These are phyloP conservation scores for Drosophila mimetica DNA, from an alignment of 2,888 invertebrate species.

Conservation along the genomic window DNA sequence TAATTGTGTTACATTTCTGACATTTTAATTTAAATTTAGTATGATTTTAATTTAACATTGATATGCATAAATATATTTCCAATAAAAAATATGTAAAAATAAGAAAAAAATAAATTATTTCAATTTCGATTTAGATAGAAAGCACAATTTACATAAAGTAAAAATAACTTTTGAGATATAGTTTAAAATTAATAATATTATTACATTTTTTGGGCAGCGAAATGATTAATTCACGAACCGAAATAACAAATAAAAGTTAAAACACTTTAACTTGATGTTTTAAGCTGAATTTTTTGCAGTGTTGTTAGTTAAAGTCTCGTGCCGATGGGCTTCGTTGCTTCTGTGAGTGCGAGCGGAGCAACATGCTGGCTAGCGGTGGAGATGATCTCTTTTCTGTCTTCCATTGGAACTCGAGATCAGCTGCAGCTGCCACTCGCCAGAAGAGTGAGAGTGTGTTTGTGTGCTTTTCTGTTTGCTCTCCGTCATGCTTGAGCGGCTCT, in stretches of 20 bases:
- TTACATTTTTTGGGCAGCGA: no score
- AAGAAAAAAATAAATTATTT: no score
- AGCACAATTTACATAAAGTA: no score
- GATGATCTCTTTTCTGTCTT: constrained; percentile 32
- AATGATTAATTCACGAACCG: background rate
- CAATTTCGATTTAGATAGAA: no score
- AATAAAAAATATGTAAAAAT: no score
- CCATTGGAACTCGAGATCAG: constrained; percentile 56
- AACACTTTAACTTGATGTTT: background rate
- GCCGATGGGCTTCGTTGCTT: constrained; percentile 59
- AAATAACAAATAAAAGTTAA: no score
- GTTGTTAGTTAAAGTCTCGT: constrained; percentile 57
- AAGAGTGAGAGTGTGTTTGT: constrained; percentile 33
- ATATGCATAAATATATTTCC: no score
- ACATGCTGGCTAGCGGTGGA: constrained; percentile 52
- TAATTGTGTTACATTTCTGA: no score
- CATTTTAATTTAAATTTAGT: no score
- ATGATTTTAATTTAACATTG: no score
- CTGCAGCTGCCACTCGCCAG: constrained; percentile 64
- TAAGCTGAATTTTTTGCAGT: background rate
- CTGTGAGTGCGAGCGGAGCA: constrained; percentile 48
- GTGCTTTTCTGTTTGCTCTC: constrained; percentile 36
- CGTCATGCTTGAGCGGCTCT: constrained; percentile 58
- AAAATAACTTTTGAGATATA: no score
- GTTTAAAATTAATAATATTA: no score